Evolutionary conservation across 2,888 invertebrate species (phyloP).

Genomic region (Scaptomyza flava): DNA sequence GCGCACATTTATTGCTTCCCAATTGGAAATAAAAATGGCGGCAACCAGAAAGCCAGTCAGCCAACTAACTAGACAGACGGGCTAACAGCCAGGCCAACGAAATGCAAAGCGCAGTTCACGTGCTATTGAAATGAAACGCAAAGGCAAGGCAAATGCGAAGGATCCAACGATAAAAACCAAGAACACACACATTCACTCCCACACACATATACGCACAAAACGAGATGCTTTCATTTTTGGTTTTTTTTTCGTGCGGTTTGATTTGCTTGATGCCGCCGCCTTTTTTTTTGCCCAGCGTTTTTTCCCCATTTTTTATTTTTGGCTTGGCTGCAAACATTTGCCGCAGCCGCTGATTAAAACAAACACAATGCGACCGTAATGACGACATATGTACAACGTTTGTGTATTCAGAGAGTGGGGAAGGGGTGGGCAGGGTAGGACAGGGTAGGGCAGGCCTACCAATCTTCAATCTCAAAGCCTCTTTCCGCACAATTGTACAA

Average conservation of each 20-base stretch:
- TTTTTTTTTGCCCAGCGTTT: slow-evolving; percentile 28
- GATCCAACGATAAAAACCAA: slow-evolving; percentile 37
- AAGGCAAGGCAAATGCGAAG: slow-evolving; percentile 46
- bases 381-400: slow-evolving; percentile 72
- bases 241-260: slow-evolving; percentile 41
- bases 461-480: slow-evolving; percentile 54
- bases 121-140: slow-evolving; percentile 55
- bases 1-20: slow-evolving; percentile 78
- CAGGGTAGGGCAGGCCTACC: slow-evolving; percentile 8
- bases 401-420: slow-evolving; percentile 14
- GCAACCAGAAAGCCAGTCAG: slow-evolving; percentile 50
- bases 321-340: slow-evolving; percentile 65
- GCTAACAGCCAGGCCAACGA: neutral
- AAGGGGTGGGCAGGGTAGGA: neutral
- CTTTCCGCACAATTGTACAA: slow-evolving; percentile 80
- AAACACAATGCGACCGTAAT: slow-evolving; percentile 78
- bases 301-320: slow-evolving; percentile 20
- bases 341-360: slow-evolving; percentile 75
- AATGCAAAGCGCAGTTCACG: slow-evolving; percentile 38
- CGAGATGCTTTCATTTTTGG: slow-evolving; percentile 26
- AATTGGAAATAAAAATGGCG: slow-evolving; percentile 78
- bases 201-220: slow-evolving; percentile 9
- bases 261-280: slow-evolving; percentile 63
- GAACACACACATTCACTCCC: slow-evolving; percentile 7
- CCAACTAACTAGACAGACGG: slow-evolving; percentile 39